phyloP scores from a whole-genome alignment of 2,797 vertebrate genomes.

The Eospalax fontanierii region DNA sequence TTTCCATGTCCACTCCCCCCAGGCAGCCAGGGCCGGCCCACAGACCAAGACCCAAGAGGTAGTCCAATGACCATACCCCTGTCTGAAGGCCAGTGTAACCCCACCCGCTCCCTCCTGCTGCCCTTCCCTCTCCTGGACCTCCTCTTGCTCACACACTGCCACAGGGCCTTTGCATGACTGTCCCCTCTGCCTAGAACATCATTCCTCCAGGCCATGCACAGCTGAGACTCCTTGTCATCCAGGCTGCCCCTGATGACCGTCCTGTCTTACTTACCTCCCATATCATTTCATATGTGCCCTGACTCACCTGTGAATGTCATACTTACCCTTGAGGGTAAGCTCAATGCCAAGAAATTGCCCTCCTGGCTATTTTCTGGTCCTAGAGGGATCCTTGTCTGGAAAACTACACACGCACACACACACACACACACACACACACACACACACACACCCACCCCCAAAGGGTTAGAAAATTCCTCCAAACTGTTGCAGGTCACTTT shows the following conservation, averaged over 20 bases:
- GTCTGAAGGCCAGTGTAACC: too few species aligned
- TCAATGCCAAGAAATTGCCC: neutral
- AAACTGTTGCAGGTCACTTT: conserved; percentile 60
- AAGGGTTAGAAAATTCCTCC: conserved; percentile 71
- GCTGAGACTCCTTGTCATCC: neutral
- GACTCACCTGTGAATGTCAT: neutral
- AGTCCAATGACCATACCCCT: too few species aligned
- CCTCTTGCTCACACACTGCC: neutral
- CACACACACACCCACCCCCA: too few species aligned
- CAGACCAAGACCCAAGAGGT: too few species aligned
- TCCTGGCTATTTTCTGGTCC: neutral
- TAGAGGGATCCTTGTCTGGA: neutral
- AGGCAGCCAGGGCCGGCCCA: too few species aligned
- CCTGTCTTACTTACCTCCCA: accelerated
- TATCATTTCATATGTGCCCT: neutral
- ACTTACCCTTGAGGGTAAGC: neutral
- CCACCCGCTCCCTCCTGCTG: neutral
- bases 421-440: too few species aligned
- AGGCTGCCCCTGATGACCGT: neutral
- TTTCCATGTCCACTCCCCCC: too few species aligned
- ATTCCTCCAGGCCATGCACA: accelerated
- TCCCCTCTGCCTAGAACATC: too few species aligned
- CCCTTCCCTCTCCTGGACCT: neutral
- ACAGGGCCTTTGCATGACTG: neutral
- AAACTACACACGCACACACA: neutral